Conservation (phyloP, 2,888 invertebrate genomes). For the Dinocampus coccinellae region DNA sequence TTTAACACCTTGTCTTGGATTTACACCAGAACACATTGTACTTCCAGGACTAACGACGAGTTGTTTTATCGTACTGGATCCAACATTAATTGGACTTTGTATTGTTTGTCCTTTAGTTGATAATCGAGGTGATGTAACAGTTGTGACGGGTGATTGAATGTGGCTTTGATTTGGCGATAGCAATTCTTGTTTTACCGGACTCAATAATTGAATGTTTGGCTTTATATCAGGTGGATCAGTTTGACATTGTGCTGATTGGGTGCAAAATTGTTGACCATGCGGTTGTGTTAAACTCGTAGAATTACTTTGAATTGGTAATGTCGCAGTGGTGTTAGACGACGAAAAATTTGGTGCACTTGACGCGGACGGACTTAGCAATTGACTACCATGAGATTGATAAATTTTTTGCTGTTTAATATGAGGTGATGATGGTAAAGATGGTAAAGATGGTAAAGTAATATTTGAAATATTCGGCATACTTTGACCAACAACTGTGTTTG, state of each 20-base stretch:
- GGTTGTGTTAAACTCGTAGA: constrained; percentile 1
- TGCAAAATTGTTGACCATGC: constrained; percentile 40
- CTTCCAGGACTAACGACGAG: constrained; percentile 57
- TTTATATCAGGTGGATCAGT: constrained; percentile 64
- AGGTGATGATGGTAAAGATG: too few species aligned
- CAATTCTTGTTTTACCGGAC: constrained; percentile 62
- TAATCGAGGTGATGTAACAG: constrained; percentile 53
- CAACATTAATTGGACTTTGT: constrained; percentile 50
- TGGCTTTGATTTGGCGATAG: constrained; percentile 60
- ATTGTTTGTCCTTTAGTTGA: constrained; percentile 44
- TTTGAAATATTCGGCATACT: constrained; percentile 27
- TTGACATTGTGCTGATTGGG: constrained; percentile 64
- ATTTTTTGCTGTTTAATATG: constrained; percentile 46
- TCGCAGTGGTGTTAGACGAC: constrained; percentile 38
- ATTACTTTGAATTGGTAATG: constrained; percentile 36
- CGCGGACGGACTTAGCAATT: constrained; percentile 64
- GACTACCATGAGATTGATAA: constrained; percentile 57
- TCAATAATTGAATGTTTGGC: constrained; percentile 55
- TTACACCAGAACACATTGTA: constrained; percentile 45
- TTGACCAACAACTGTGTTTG: constrained; percentile 10
- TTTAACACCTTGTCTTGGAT: constrained; percentile 64
- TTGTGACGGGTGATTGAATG: constrained; percentile 60
- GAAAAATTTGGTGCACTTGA: constrained; percentile 57
- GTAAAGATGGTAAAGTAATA: constrained; percentile 14
- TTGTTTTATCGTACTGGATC: constrained; percentile 47